Percentiles rank a stretch among this genome's conserved stretches.
Conservation (phyloP, 2,113 vertebrate species). For the Pseudopipra pipra region DNA sequence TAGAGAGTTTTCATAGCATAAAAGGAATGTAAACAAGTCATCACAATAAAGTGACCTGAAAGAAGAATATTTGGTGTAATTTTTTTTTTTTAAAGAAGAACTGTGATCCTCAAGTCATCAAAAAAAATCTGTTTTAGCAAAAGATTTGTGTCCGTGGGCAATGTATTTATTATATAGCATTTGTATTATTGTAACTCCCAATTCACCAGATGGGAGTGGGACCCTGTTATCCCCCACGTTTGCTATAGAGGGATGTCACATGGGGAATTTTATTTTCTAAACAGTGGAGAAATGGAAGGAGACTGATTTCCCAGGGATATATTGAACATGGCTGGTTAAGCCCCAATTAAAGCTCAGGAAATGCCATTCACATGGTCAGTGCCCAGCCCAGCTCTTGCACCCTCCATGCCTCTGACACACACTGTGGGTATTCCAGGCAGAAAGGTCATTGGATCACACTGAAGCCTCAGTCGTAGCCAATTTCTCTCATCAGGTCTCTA, state of each 20-base stretch:
- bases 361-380: neutral
- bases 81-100: neutral
- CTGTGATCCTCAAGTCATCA: neutral
- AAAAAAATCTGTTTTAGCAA: neutral
- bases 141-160: neutral
- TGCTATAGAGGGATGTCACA: neutral
- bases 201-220: neutral
- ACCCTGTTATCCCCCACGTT: neutral
- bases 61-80: neutral
- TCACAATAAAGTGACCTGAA: neutral
- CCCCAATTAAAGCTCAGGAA: neutral
- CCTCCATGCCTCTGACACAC: neutral
- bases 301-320: neutral
- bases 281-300: neutral
- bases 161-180: neutral
- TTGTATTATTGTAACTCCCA: neutral
- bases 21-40: neutral
- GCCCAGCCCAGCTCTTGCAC: neutral
- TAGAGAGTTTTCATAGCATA: neutral
- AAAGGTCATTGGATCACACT: neutral
- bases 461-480: neutral
- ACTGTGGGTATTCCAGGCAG: neutral
- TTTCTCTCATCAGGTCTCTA: conserved; percentile 29
- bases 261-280: neutral
- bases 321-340: neutral